Percentiles rank a stretch among this genome's conserved stretches.
Conservation (phyloP, 2,888 invertebrate species). For the Agrotis exclamationis region DNA sequence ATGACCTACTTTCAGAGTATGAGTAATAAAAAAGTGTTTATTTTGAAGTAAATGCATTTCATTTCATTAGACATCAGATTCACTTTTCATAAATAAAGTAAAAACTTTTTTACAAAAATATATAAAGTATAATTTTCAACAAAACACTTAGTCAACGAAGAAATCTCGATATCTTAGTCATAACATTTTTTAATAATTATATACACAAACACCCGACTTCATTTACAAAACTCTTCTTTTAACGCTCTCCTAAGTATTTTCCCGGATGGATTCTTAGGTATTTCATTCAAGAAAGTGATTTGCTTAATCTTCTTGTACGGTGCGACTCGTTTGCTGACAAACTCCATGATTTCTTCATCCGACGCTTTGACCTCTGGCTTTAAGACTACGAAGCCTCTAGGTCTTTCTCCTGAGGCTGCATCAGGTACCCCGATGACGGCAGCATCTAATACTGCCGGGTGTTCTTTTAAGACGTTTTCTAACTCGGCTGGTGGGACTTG, state of each 20-base stretch:
- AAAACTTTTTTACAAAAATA: not conserved
- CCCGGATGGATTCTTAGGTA: conserved; percentile 95
- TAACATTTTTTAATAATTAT: not conserved
- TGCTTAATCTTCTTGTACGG: conserved; percentile 94
- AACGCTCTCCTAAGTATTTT: conserved; percentile 94
- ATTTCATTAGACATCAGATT: no score
- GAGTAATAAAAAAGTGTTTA: no score
- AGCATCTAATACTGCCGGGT: conserved; percentile 94
- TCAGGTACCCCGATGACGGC: conserved; percentile 96
- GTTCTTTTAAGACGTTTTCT: conserved; percentile 93
- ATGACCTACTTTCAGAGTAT: no score
- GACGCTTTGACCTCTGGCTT: conserved; percentile 84
- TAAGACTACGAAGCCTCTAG: conserved; percentile 93
- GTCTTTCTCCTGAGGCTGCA: conserved; percentile 93
- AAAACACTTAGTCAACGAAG: no score
- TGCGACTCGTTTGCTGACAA: conserved; percentile 93
- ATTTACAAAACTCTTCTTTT: conserved; percentile 75
- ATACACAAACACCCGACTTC: not conserved
- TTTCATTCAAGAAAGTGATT: conserved; percentile 92
- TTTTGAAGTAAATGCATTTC: no score
- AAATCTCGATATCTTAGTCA: no score
- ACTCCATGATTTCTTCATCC: conserved; percentile 91
- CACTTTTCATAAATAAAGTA: not conserved
- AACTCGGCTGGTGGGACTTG: conserved; percentile 97
- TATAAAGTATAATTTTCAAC: not conserved